Percentiles rank a stretch among this genome's conserved stretches.
phyloP scores from a whole-genome alignment of 2,113 vertebrate species.

The Furnarius figulus region DNA sequence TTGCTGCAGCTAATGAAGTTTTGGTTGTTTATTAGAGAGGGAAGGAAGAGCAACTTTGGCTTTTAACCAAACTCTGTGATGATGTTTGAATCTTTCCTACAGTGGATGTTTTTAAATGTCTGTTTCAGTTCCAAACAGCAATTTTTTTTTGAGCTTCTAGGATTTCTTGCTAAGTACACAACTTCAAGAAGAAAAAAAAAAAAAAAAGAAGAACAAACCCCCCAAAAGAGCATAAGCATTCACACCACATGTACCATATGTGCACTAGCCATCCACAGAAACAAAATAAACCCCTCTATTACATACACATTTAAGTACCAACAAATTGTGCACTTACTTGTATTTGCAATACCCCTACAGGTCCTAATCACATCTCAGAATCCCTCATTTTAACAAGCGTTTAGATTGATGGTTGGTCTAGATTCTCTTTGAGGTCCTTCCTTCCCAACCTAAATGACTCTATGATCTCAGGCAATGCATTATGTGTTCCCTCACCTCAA shows the following conservation, averaged over 20 bases:
- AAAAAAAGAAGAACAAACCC: too few species aligned
- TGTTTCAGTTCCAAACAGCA: neutral
- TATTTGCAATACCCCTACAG: neutral
- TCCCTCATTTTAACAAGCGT: neutral
- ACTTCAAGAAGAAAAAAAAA: fast-evolving
- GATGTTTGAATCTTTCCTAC: neutral
- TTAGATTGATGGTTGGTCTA: neutral
- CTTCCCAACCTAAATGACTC: neutral
- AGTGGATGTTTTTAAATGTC: neutral
- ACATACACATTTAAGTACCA: neutral
- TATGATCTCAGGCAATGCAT: neutral
- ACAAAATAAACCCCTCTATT: neutral
- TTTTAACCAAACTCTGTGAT: neutral
- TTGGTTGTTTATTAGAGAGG: neutral
- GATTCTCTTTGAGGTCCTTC: neutral
- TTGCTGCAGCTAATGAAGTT: neutral
- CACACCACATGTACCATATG: neutral
- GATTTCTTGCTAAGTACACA: neutral
- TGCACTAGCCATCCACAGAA: neutral
- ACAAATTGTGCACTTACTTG: neutral
- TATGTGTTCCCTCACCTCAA: neutral
- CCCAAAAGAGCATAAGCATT: neutral
- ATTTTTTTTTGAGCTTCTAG: neutral
- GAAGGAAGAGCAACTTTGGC: neutral
- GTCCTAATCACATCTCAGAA: neutral